phyloP scores from a whole-genome alignment of 2,888 invertebrate species.

The Seira sanloemensis region DNA sequence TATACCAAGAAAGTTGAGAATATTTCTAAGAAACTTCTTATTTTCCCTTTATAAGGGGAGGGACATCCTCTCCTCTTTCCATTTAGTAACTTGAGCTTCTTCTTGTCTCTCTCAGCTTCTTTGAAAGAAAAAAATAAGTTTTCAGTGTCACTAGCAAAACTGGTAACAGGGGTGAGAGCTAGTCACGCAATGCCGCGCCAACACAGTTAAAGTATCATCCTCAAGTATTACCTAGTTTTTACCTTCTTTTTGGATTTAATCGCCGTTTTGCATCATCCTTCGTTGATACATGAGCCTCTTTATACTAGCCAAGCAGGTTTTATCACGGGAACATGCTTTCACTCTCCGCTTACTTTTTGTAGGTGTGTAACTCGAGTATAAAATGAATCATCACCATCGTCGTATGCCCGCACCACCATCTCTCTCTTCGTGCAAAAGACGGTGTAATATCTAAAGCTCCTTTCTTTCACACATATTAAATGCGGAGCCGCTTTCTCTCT shows the following conservation, averaged over 20 bases:
- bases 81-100: not conserved
- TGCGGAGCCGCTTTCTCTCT: not conserved
- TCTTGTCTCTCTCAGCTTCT: not conserved
- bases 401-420: not conserved
- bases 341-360: not conserved
- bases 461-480: too few relatives aligned
- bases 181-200: too few relatives aligned
- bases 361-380: not conserved
- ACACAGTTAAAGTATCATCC: not conserved
- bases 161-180: not conserved
- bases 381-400: not conserved
- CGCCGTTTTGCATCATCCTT: not conserved
- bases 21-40: too few relatives aligned
- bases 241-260: constrained; percentile 6
- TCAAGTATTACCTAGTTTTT: constrained; percentile 24
- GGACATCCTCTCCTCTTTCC: not conserved
- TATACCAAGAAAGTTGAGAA: too few relatives aligned
- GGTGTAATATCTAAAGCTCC: not conserved
- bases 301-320: constrained; percentile 26
- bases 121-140: too few relatives aligned
- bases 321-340: not conserved
- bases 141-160: constrained; percentile 46
- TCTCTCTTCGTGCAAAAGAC: not conserved
- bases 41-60: too few relatives aligned
- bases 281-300: not conserved